Evolutionary conservation across 2,888 invertebrate genomes (phyloP), one percentile per base, ranked within the genome.

Genomic region (Druceiella hillmani): DNA sequence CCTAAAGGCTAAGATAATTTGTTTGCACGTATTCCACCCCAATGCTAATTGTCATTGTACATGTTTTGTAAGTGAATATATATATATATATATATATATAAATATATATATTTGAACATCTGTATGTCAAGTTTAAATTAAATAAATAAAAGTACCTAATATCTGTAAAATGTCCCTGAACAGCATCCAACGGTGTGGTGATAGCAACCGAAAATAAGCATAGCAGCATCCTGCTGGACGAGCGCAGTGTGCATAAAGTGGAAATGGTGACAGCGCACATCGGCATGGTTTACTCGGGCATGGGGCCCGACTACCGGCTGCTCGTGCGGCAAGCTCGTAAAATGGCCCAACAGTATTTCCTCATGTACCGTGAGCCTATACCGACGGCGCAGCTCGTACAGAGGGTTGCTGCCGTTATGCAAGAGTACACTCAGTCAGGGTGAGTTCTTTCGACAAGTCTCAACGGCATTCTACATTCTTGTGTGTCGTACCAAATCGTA

Each of bases 391-490:
- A 98, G 62, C 74, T 99, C 10, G 99, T 99, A 30, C 94, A 97
- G 62, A 75, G 91, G 46, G 87, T 99, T 2, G 98, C 99, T 13
- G 87, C 89, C 37, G 87, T 99, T 15, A 99, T 99, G 98, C 99
- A 99, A 65, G 99, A 99, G 63, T 99, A 97, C 59, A 99, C 99
- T 4, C 99, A 99, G 62, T 94, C 95, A 2, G 98, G 97, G 87
- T 87, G 57, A 62, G 61, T 20, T 24, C 3, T 32, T 7, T 2
- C 6, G 15, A 26, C 15, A n/a, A n/a, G n/a, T 4, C 5, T 12
- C 11, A 33, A 2, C 14, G 10, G n/a, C 5, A 20, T 12, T 10
- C 11, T 7, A n/a, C 11, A 20, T 20, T 20, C 20, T 5, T 20
- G 9, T 20, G 6, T 20, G 6, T 5, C 6, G 9, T 20, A 9